These are phyloP conservation scores for Syngnathus floridae DNA, from an alignment of 2,113 vertebrate species.

Conservation along the genomic window DNA sequence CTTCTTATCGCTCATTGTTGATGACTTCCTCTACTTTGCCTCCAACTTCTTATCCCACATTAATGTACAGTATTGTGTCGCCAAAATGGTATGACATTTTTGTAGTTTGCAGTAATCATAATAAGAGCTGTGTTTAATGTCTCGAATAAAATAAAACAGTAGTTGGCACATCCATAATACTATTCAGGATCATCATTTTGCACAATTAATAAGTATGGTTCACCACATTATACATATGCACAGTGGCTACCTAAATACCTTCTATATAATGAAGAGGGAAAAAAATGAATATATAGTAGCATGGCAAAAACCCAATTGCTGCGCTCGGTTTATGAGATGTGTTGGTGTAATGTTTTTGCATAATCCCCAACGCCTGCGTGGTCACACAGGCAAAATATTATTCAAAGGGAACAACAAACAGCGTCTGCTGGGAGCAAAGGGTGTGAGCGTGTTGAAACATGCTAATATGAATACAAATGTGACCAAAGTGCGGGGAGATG, in stretches of 20 bases:
- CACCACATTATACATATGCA: not conserved
- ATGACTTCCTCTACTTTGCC: slow-evolving; percentile 15
- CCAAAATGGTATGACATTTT: not conserved
- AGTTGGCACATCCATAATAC: no score
- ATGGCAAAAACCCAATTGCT: slow-evolving; percentile 11
- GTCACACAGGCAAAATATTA: slow-evolving; percentile 34
- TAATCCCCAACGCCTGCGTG: slow-evolving; percentile 36
- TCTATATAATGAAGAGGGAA: slow-evolving; percentile 16
- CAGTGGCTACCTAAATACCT: not conserved
- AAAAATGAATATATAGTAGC: slow-evolving; percentile 8
- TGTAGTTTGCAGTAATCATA: not conserved
- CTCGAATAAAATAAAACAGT: not conserved
- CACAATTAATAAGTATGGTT: not conserved
- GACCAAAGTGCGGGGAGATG: not conserved
- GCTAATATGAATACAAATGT: slow-evolving; percentile 11
- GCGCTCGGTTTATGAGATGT: slow-evolving; percentile 23
- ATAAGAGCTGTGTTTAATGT: not conserved
- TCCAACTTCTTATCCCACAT: not conserved
- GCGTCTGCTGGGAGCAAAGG: slow-evolving; percentile 34
- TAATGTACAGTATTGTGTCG: not conserved
- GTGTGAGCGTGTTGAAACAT: slow-evolving; percentile 16
- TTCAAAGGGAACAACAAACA: slow-evolving; percentile 44
- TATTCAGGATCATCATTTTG: no score
- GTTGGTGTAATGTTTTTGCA: slow-evolving; percentile 36
- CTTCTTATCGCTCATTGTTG: slow-evolving; percentile 8